phyloP scores from a whole-genome alignment of 1,140 invertebrate species.

The Lepidostoma basale region DNA sequence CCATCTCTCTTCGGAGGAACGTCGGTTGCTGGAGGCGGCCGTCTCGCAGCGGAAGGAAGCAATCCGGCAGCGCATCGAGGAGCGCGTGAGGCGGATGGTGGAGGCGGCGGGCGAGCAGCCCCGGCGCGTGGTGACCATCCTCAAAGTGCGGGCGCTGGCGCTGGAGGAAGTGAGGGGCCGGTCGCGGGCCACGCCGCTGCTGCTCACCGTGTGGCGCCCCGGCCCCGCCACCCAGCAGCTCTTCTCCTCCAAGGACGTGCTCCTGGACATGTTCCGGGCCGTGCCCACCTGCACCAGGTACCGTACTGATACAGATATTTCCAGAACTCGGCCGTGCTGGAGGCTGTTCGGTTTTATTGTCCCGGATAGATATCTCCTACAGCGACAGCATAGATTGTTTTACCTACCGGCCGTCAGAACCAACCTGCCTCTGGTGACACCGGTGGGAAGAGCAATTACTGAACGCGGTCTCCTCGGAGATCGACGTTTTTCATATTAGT shows the following conservation, averaged over 20 bases:
- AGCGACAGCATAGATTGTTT: too few relatives aligned
- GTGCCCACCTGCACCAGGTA: slow-evolving; percentile 49
- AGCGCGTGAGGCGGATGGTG: slow-evolving; percentile 28
- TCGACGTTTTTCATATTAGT: too few relatives aligned
- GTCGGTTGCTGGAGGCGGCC: slow-evolving; percentile 6
- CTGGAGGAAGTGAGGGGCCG: not conserved
- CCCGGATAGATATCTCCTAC: too few relatives aligned
- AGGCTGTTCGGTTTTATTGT: too few relatives aligned
- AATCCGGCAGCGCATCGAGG: slow-evolving; percentile 21
- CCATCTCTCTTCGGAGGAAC: slow-evolving; percentile 14
- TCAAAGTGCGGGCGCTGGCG: slow-evolving; percentile 5
- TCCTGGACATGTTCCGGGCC: slow-evolving; percentile 56
- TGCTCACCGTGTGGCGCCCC: slow-evolving; percentile 59
- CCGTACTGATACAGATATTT: too few relatives aligned
- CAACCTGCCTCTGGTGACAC: too few relatives aligned
- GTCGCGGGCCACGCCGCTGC: not conserved
- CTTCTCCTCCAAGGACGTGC: slow-evolving; percentile 59
- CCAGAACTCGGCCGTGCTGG: too few relatives aligned
- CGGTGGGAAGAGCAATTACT: too few relatives aligned
- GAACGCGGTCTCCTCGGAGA: too few relatives aligned
- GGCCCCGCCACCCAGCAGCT: slow-evolving; percentile 55
- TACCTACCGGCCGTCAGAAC: too few relatives aligned
- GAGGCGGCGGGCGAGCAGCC: not conserved
- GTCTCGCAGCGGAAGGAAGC: not conserved
- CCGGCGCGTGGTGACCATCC: slow-evolving; percentile 7